Evolutionary conservation across 2,888 invertebrate species (phyloP), one percentile per base, ranked within the genome.

Genomic region (Tupiocoris notatus): DNA sequence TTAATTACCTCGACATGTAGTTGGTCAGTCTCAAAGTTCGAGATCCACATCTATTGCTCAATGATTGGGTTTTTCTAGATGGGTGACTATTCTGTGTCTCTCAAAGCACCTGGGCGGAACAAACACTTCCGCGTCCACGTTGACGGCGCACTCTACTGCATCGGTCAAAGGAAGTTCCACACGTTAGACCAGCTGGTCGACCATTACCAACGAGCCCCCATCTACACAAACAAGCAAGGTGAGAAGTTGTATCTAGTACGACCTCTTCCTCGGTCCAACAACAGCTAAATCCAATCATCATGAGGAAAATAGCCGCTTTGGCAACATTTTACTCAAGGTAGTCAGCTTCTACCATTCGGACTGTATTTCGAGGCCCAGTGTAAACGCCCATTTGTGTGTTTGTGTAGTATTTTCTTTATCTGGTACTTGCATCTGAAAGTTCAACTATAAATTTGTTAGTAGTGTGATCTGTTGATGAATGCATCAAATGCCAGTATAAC

Each of bases 41-140:
- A n/a, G n/a, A n/a, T n/a, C n/a, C n/a, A n/a, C n/a, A n/a, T n/a
- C n/a, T n/a, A n/a, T n/a, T n/a, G n/a, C n/a, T n/a, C n/a, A n/a
- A n/a, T n/a, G n/a, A n/a, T n/a, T n/a, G n/a, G n/a, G n/a, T 78
- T 79, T 66, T 85, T 86, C 23, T 87, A 98, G 98, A 92, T 95
- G 87, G 99, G 98, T 80, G 98, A 99, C 86, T 97, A 92, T 86
- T 98, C 98, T 16, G 97, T 99, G 82, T 98, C 98, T 68, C 87
- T 99, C 83, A 98, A 98, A 87, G 98, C 98, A 66, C 94, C 96
- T 62, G 95, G 94, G 22, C 92, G 98, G 82, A 99, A 99, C 88
- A 99, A 99, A 85, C 99, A 99, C 86, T 99, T 99, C 88, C 92
- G 98, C 83, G 97, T 99, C 83, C 96, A 96, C 85, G 96, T 96